Evolutionary conservation across 2,113 vertebrate species (phyloP), one percentile per base, ranked within the genome.

Genomic region (Osmerus eperlanus): DNA sequence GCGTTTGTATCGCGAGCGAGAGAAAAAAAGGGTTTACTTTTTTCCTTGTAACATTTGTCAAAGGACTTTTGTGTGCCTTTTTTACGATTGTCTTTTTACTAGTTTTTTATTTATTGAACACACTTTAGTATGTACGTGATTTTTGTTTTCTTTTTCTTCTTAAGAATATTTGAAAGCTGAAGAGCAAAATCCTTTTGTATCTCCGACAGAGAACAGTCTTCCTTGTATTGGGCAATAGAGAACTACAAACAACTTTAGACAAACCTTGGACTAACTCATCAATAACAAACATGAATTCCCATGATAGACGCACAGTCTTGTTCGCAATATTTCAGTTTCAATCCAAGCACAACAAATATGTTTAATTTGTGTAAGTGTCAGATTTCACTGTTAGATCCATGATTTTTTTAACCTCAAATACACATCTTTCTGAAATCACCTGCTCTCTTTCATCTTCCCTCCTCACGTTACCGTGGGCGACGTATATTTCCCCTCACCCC

Each of bases 61-160:
- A 94, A 95, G 92, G 93, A 97, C 95, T 95, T 89, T 88, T 93
- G 94, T 98, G 97, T 99, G 96, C 97, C 97, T 98, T 99, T 96
- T 98, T 98, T 96, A 96, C 93, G 93, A 94, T 95, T 91, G 88
- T 96, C 96, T 95, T 97, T 96, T 92, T 91, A 83, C 92, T 91
- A 92, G 93, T 95, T 88, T 93, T 92, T 92, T 63, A 93, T 94
- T 94, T 93, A 93, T 90, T 92, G 89, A 93, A 87, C 90, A 79
- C 84, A 85, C 91, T 94, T 92, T 92, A 92, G 90, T 91, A 87
- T 88, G 91, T 90, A 89, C 83, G 89, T 92, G 84, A 85, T 94
- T 88, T 29, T 2, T 2, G 29, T 29, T 85, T 77, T 80, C 78
- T 79, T 84, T 85, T 86, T 77, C 76, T 73, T 55, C 54, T 70